Evolutionary conservation across 2,113 vertebrate genomes (phyloP).

Genomic region (Poecilia latipinna): DNA sequence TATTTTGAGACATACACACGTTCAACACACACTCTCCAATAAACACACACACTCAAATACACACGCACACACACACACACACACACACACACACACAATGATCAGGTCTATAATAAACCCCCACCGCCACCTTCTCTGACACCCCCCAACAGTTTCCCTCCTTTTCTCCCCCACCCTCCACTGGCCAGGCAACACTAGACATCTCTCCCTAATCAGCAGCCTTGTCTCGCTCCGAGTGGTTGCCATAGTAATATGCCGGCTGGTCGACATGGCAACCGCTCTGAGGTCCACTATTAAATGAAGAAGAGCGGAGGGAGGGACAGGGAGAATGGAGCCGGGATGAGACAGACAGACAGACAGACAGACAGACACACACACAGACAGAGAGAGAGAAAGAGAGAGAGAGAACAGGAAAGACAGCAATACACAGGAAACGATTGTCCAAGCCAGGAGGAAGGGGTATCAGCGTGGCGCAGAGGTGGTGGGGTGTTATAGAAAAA

Average conservation of each 20-base stretch:
- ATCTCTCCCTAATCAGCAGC: slow-evolving; percentile 87
- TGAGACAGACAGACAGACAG: slow-evolving; percentile 41
- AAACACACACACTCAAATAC: slow-evolving; percentile 45
- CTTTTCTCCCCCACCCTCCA: slow-evolving; percentile 68
- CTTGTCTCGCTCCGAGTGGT: slow-evolving; percentile 93
- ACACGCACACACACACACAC: slow-evolving; percentile 53
- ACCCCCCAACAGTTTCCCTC: slow-evolving; percentile 57
- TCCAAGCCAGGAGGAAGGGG: slow-evolving; percentile 70
- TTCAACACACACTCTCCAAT: slow-evolving; percentile 50
- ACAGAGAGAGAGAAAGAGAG: slow-evolving; percentile 38
- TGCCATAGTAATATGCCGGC: slow-evolving; percentile 97
- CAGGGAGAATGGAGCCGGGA: slow-evolving; percentile 66
- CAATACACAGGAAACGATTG: slow-evolving; percentile 64
- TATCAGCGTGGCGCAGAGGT: slow-evolving; percentile 21
- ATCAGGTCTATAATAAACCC: slow-evolving; percentile 69
- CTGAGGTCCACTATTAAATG: slow-evolving; percentile 97
- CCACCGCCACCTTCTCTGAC: not conserved
- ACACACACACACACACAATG: slow-evolving; percentile 55
- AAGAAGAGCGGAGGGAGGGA: slow-evolving; percentile 84
- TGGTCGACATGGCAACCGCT: slow-evolving; percentile 99
- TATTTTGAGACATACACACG: slow-evolving; percentile 36
- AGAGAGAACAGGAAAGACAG: slow-evolving; percentile 51
- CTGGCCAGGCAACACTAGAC: slow-evolving; percentile 84
- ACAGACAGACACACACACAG: slow-evolving; percentile 33
- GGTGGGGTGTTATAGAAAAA: slow-evolving; percentile 46